Conservation (phyloP, 2,888 invertebrate genomes). For the Hyalella azteca region DNA sequence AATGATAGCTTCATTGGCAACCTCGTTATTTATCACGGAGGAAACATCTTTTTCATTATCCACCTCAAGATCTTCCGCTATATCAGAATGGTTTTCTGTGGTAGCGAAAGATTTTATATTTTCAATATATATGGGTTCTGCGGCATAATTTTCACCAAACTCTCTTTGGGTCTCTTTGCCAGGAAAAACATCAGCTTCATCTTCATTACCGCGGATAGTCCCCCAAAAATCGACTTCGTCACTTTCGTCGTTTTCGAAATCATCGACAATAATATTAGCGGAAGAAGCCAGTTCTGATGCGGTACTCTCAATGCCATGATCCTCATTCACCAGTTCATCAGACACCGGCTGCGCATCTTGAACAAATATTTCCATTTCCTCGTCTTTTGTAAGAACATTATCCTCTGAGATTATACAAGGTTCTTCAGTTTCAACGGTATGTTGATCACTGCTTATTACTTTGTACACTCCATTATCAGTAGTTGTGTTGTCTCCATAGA, state of each 20-base stretch:
- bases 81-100: neutral
- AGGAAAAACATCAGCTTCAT: neutral
- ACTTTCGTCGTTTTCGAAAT: neutral
- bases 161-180: neutral
- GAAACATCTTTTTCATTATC: neutral
- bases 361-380: too few species aligned
- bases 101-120: neutral
- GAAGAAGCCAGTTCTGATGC: too few species aligned
- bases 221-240: slow-evolving; percentile 1
- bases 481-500: neutral
- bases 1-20: neutral
- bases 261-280: too few species aligned
- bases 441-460: too few species aligned
- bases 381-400: too few species aligned
- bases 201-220: neutral
- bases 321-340: neutral
- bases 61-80: neutral
- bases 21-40: neutral
- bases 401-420: too few species aligned
- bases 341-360: too few species aligned
- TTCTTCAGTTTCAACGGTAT: too few species aligned
- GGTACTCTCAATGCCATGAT: too few species aligned
- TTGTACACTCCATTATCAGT: too few species aligned
- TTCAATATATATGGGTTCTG: neutral
- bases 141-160: slow-evolving; percentile 10